Conservation (phyloP, 2,113 vertebrate genomes). For the Paratilapia polleni region DNA sequence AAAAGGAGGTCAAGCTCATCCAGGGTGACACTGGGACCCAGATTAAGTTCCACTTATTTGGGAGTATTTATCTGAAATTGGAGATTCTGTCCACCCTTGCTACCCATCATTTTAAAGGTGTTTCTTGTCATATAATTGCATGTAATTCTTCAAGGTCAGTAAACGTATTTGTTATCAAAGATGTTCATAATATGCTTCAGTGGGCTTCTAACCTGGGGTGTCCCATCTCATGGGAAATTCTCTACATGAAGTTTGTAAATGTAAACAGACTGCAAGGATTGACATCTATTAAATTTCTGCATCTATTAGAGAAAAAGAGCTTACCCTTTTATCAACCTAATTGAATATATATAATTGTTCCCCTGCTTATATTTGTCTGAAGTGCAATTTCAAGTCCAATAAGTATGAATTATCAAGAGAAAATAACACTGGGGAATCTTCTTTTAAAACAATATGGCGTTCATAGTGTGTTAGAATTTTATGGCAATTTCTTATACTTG, state of each 20-base stretch:
- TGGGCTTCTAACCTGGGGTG: not conserved
- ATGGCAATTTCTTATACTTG: too few species aligned
- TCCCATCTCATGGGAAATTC: not conserved
- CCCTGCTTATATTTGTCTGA: too few species aligned
- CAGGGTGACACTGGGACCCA: slow-evolving; percentile 45
- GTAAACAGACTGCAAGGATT: not conserved
- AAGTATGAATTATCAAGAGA: not conserved
- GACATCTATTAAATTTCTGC: not conserved
- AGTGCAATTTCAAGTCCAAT: not conserved
- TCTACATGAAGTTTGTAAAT: not conserved
- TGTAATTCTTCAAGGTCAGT: not conserved
- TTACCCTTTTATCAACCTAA: not conserved
- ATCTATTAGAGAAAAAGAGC: not conserved
- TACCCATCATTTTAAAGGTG: not conserved
- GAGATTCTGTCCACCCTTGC: not conserved
- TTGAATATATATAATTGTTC: not conserved
- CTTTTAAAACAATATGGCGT: too few species aligned
- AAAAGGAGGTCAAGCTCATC: slow-evolving; percentile 63
- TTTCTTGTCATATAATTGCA: not conserved
- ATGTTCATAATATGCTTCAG: not conserved
- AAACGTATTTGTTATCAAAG: not conserved
- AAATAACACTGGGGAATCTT: too few species aligned
- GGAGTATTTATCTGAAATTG: slow-evolving; percentile 34
- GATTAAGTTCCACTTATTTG: slow-evolving; percentile 52
- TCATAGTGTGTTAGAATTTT: too few species aligned